Percentiles rank a stretch among this genome's conserved stretches.
Evolutionary conservation across 1,140 invertebrate genomes (phyloP).

Genomic region (Sarcophaga peregrina): DNA sequence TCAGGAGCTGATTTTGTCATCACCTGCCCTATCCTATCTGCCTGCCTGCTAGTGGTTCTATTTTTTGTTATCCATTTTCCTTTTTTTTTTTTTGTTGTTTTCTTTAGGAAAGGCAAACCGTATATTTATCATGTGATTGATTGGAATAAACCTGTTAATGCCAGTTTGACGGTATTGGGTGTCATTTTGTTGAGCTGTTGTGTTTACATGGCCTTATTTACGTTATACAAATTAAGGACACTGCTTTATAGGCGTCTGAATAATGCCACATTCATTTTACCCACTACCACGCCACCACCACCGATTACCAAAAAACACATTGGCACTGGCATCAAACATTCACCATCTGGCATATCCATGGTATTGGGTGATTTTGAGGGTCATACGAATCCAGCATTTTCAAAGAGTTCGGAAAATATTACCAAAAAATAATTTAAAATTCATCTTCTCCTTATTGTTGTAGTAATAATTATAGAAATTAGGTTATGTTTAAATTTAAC

Average conservation of each 20-base stretch:
- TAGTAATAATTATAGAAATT: too few relatives aligned
- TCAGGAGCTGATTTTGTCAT: too few relatives aligned
- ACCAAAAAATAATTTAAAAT: not conserved
- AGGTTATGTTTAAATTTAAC: too few relatives aligned
- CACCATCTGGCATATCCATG: constrained; percentile 62
- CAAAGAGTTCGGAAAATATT: constrained; percentile 44
- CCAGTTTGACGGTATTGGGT: constrained; percentile 68
- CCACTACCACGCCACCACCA: constrained; percentile 48
- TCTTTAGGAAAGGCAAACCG: constrained; percentile 71
- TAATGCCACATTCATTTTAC: constrained; percentile 50
- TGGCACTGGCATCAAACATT: constrained; percentile 57
- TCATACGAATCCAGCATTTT: constrained; percentile 59
- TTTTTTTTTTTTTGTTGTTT: constrained; percentile 17
- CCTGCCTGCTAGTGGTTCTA: not conserved
- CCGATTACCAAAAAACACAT: constrained; percentile 31
- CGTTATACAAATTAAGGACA: constrained; percentile 58
- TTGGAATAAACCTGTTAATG: constrained; percentile 71
- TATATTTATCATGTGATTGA: constrained; percentile 78
- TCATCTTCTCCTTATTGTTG: too few relatives aligned
- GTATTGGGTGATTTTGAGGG: constrained; percentile 56
- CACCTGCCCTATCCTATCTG: too few relatives aligned
- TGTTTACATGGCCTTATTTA: constrained; percentile 60
- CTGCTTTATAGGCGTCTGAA: constrained; percentile 51
- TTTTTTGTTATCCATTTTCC: not conserved
- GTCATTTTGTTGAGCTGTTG: constrained; percentile 68